These are phyloP conservation scores for Cebus imitator DNA, from an alignment of 2,113 vertebrate species.

Conservation along the genomic window DNA sequence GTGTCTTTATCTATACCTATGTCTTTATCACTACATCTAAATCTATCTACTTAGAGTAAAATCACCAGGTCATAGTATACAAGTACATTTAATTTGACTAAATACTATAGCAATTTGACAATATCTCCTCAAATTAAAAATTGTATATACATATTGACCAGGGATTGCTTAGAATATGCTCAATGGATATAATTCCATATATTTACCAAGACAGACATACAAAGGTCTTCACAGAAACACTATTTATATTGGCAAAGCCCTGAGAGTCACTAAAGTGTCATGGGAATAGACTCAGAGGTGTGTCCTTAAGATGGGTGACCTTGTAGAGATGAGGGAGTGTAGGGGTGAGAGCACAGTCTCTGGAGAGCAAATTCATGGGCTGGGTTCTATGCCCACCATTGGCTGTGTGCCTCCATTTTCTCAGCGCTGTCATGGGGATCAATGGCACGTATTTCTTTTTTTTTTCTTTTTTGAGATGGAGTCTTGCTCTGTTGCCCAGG, in stretches of 20 bases:
- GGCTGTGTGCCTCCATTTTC: neutral
- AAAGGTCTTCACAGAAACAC: neutral
- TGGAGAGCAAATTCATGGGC: neutral
- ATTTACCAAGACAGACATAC: neutral
- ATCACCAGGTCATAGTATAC: neutral
- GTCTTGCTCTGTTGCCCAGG: too few species aligned
- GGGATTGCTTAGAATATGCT: neutral
- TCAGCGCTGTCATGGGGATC: neutral
- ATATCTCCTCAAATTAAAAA: neutral
- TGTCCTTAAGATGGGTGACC: neutral
- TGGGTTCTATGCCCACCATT: too few species aligned
- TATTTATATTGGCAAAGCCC: neutral
- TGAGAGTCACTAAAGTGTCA: neutral
- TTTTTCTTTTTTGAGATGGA: too few species aligned
- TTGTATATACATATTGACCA: neutral
- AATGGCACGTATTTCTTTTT: neutral
- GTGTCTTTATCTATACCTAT: neutral
- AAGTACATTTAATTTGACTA: slow-evolving; percentile 19
- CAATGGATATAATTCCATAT: neutral
- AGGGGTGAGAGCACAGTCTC: neutral
- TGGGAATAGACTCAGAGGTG: neutral
- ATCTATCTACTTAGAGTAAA: neutral
- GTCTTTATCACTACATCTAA: neutral
- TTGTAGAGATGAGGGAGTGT: neutral
- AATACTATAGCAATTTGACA: neutral